phyloP scores from a whole-genome alignment of 2,113 vertebrate species.

The Hemichromis elongatus region DNA sequence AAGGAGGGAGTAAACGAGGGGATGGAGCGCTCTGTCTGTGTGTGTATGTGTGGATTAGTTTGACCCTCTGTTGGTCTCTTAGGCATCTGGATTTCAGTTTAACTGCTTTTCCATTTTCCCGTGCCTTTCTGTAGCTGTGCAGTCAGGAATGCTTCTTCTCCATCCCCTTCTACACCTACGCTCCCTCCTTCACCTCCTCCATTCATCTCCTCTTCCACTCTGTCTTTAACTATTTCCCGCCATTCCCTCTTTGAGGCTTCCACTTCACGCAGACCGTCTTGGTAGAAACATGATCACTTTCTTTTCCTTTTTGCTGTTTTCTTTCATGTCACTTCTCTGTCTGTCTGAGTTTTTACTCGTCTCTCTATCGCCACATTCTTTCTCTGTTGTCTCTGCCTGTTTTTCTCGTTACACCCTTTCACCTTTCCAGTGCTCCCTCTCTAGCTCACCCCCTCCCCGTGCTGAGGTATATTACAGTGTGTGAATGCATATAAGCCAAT shows the following conservation, averaged over 20 bases:
- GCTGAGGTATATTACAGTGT: conserved; percentile 9
- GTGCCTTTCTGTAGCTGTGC: conserved; percentile 30
- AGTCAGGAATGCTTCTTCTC: conserved; percentile 67
- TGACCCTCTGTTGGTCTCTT: conserved; percentile 53
- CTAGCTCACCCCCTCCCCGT: background rate
- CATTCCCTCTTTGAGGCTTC: background rate
- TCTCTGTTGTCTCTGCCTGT: background rate
- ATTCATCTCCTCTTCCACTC: conserved; percentile 23
- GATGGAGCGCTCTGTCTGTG: conserved; percentile 6
- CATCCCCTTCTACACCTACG: conserved; percentile 46
- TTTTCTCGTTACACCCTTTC: conserved; percentile 39
- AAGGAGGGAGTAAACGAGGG: conserved; percentile 1
- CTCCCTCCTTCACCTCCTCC: conserved; percentile 38
- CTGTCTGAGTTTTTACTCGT: background rate
- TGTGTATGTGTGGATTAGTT: conserved; percentile 14
- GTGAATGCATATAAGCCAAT: conserved; percentile 44
- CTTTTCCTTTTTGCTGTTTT: background rate
- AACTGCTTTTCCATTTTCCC: conserved; percentile 26
- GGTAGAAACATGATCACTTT: conserved; percentile 23
- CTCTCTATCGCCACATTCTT: background rate
- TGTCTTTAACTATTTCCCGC: background rate
- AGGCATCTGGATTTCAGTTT: conserved; percentile 69
- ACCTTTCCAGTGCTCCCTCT: conserved; percentile 8
- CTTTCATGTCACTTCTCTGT: background rate
- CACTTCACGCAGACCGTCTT: background rate